These are phyloP conservation scores for Nibea albiflora DNA, from an alignment of 2,113 vertebrate species.

Conservation along the genomic window DNA sequence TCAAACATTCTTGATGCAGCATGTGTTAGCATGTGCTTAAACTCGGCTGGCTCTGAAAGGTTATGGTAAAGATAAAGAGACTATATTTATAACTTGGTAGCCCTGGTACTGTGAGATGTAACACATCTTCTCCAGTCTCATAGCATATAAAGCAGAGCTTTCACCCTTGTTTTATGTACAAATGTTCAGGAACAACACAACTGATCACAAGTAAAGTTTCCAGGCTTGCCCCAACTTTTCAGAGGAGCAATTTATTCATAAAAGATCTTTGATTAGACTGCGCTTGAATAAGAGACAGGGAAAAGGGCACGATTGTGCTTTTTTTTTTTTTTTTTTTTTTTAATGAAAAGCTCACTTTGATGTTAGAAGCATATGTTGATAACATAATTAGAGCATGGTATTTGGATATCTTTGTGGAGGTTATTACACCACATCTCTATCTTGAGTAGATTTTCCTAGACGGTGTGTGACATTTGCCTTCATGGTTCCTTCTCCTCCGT, in stretches of 20 bases:
- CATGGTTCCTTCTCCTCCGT: constrained; percentile 31
- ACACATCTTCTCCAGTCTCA: background rate
- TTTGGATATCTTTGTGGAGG: constrained; percentile 67
- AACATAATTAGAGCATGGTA: constrained; percentile 68
- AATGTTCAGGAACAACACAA: constrained; percentile 9
- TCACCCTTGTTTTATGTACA: constrained; percentile 12
- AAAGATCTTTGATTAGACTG: constrained; percentile 49
- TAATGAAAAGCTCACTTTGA: constrained; percentile 67
- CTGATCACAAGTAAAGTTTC: constrained; percentile 38
- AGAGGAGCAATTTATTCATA: constrained; percentile 6
- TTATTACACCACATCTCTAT: constrained; percentile 63
- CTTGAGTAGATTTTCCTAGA: constrained; percentile 44
- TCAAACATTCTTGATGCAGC: constrained; percentile 40
- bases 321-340: constrained; percentile 36
- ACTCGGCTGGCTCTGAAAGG: constrained; percentile 36
- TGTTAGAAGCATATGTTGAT: constrained; percentile 57
- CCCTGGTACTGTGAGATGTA: background rate
- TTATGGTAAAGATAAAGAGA: constrained; percentile 14
- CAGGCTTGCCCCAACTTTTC: constrained; percentile 33
- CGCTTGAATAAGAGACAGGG: constrained; percentile 28
- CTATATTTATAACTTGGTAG: constrained; percentile 2
- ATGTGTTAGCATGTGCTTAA: constrained; percentile 32
- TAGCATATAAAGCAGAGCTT: background rate
- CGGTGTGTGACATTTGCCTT: constrained; percentile 69
- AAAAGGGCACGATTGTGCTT: constrained; percentile 53